Conservation (phyloP, 2,797 vertebrate species). For the Moxostoma hubbsi region DNA sequence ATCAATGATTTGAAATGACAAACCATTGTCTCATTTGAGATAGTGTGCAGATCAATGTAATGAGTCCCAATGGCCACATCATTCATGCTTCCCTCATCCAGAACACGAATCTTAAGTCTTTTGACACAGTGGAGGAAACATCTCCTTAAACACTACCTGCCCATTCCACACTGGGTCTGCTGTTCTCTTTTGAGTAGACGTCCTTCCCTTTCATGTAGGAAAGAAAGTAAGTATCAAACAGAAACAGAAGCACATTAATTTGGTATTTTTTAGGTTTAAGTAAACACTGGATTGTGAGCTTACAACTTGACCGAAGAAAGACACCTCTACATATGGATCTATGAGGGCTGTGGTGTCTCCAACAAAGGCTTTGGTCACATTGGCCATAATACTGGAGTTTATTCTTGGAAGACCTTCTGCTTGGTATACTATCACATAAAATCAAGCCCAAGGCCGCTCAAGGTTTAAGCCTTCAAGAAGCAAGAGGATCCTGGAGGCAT, state of each 20-base stretch:
- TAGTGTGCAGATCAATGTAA: slow-evolving; percentile 91
- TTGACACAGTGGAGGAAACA: slow-evolving; percentile 95
- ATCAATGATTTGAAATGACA: neutral
- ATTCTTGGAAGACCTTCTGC: slow-evolving; percentile 93
- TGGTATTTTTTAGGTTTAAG: neutral
- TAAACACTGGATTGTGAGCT: slow-evolving; percentile 43
- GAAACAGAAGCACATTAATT: neutral
- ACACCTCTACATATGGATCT: slow-evolving; percentile 93
- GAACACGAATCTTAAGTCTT: slow-evolving; percentile 93
- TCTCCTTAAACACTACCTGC: slow-evolving; percentile 96
- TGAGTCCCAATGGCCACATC: slow-evolving; percentile 93
- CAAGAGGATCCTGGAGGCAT: slow-evolving; percentile 84
- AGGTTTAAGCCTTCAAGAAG: slow-evolving; percentile 91
- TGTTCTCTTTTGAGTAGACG: slow-evolving; percentile 90
- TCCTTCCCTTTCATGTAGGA: slow-evolving; percentile 81
- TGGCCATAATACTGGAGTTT: slow-evolving; percentile 97
- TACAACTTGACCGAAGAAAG: slow-evolving; percentile 93
- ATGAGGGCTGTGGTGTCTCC: slow-evolving; percentile 95
- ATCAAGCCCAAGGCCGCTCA: slow-evolving; percentile 94
- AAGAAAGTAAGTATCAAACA: neutral
- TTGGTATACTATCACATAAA: slow-evolving; percentile 91
- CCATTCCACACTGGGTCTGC: slow-evolving; percentile 95
- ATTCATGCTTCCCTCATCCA: slow-evolving; percentile 95
- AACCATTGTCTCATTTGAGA: slow-evolving; percentile 95
- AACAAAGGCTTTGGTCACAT: slow-evolving; percentile 96